Percentiles rank a stretch among this genome's conserved stretches.
phyloP scores from a whole-genome alignment of 2,797 vertebrate species.

The Notolabrus celidotus region DNA sequence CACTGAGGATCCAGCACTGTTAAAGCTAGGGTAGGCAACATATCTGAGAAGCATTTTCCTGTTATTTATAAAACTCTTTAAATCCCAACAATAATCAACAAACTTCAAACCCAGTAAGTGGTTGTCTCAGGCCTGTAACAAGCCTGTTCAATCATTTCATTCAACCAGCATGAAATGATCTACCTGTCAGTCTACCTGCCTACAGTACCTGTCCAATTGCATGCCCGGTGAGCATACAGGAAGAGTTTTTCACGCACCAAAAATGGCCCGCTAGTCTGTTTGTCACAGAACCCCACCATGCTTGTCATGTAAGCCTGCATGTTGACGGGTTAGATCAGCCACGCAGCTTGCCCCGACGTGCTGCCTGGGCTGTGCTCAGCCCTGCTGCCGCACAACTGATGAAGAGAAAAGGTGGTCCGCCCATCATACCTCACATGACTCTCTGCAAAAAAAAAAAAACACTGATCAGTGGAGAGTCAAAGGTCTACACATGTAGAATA shows the following conservation, averaged over 20 bases:
- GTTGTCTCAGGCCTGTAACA: not conserved
- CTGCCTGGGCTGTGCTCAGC: not conserved
- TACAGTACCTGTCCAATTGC: not conserved
- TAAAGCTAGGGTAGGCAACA: slow-evolving; percentile 39
- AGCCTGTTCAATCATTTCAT: not conserved
- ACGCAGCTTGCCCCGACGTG: not conserved
- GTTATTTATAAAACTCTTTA: not conserved
- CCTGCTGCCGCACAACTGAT: not conserved
- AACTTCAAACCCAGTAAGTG: not conserved
- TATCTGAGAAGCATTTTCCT: not conserved
- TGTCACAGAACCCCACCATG: not conserved
- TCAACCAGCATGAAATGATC: not conserved
- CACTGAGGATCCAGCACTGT: slow-evolving; percentile 64
- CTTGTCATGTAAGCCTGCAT: not conserved
- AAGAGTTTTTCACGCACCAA: not conserved
- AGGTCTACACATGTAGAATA: too few species aligned
- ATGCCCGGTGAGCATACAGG: not conserved
- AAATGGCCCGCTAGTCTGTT: not conserved
- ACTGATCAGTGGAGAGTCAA: not conserved
- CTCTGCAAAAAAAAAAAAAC: not conserved
- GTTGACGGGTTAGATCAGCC: not conserved
- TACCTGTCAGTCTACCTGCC: not conserved
- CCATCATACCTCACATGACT: not conserved
- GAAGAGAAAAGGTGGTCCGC: not conserved
- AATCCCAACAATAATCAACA: not conserved